Percentiles rank a stretch among this genome's conserved stretches.
Conservation (phyloP, 2,888 invertebrate species). For the Pseudoips prasinana region DNA sequence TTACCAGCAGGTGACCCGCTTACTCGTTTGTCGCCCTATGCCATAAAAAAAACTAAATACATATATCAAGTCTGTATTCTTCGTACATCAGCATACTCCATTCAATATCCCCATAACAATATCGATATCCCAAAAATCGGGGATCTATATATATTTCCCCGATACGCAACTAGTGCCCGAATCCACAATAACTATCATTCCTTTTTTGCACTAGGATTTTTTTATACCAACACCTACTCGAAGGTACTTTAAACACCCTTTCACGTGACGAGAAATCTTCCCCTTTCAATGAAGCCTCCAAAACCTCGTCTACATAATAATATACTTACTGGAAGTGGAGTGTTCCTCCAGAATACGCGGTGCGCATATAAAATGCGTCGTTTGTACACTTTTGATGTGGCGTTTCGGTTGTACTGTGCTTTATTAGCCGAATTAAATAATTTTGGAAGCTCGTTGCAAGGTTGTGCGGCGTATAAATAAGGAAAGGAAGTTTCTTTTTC, state of each 20-base stretch:
- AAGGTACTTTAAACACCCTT: constrained; percentile 27
- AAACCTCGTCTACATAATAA: constrained; percentile 37
- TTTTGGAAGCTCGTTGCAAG: not conserved
- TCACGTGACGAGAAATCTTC: constrained; percentile 31
- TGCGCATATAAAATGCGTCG: constrained; percentile 25
- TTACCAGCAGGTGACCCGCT: too few relatives aligned
- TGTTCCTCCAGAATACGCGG: constrained; percentile 24
- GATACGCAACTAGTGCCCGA: not conserved
- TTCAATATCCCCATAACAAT: too few relatives aligned
- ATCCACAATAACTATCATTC: not conserved
- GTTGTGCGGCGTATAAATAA: too few relatives aligned
- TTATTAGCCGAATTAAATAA: constrained; percentile 19
- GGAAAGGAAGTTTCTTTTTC: too few relatives aligned
- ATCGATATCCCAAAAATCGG: too few relatives aligned
- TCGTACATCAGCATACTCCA: too few relatives aligned
- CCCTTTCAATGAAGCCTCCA: constrained; percentile 32
- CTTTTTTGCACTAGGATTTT: not conserved
- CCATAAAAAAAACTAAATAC: too few relatives aligned
- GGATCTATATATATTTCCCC: too few relatives aligned
- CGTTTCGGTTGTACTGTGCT: constrained; percentile 15
- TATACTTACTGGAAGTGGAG: constrained; percentile 33
- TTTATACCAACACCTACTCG: constrained; percentile 16
- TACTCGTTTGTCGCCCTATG: too few relatives aligned
- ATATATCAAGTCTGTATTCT: too few relatives aligned
- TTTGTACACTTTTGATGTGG: constrained; percentile 23